A percentile compares a stretch with the other conserved stretches of the same genome.
Conservation (phyloP, 2,797 vertebrate genomes). For the Argya squamiceps region DNA sequence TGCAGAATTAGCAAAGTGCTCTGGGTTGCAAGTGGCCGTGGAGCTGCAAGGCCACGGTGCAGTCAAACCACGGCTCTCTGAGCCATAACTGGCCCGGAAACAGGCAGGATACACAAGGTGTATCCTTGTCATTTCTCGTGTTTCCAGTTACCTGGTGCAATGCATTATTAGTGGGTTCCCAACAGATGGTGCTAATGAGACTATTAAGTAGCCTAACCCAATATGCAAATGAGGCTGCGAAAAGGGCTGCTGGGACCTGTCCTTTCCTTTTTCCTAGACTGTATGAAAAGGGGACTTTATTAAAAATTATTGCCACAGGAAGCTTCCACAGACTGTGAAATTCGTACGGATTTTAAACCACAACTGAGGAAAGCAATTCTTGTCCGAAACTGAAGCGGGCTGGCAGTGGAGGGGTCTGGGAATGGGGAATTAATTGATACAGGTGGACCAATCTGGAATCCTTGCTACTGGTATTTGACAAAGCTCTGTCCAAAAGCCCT, state of each 20-base stretch:
- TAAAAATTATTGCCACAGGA: neutral
- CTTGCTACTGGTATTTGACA: conserved; percentile 56
- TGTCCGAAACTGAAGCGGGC: neutral
- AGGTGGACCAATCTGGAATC: conserved; percentile 38
- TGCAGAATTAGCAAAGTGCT: neutral
- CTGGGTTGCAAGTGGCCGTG: neutral
- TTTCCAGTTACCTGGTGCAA: neutral
- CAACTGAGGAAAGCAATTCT: neutral
- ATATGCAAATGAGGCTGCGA: conserved; percentile 28
- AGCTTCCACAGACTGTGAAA: conserved; percentile 18
- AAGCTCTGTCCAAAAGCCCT: conserved; percentile 63
- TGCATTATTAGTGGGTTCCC: conserved; percentile 51
- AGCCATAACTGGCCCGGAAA: neutral
- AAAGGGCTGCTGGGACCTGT: conserved; percentile 15
- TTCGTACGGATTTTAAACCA: neutral
- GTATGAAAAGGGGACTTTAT: neutral
- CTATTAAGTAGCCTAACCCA: conserved; percentile 46
- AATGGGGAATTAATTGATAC: neutral
- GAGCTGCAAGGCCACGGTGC: neutral
- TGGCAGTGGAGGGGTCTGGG: neutral
- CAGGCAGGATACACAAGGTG: neutral
- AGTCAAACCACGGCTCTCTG: neutral
- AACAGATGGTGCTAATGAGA: conserved; percentile 65
- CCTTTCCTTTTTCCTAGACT: neutral
- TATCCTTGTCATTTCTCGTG: neutral